phyloP scores from a whole-genome alignment of 2,113 vertebrate species.

The Megaleporinus macrocephalus region DNA sequence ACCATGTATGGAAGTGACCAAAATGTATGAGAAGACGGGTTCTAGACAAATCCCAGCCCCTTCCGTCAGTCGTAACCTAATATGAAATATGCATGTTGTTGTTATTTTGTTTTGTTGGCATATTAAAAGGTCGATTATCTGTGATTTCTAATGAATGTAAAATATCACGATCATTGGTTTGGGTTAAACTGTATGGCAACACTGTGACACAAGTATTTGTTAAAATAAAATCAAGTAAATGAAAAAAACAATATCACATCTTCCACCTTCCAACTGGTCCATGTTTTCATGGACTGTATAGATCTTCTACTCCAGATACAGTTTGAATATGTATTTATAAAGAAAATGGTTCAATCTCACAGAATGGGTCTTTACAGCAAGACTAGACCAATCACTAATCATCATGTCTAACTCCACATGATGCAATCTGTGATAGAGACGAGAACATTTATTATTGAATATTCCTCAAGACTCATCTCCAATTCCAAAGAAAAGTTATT shows the following conservation, averaged over 20 bases:
- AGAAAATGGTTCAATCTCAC: not conserved
- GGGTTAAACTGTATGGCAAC: not conserved
- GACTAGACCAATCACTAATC: not conserved
- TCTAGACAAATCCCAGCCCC: slow-evolving; percentile 54
- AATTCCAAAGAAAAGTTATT: not conserved
- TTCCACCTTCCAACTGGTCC: not conserved
- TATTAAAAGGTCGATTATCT: not conserved
- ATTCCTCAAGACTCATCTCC: not conserved
- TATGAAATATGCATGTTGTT: not conserved
- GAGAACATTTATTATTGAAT: not conserved
- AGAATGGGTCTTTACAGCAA: not conserved
- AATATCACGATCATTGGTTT: not conserved
- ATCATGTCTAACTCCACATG: not conserved
- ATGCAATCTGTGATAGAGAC: not conserved
- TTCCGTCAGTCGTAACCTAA: not conserved
- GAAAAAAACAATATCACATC: not conserved
- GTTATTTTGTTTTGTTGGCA: not conserved
- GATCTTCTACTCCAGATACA: not conserved
- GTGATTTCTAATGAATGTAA: not conserved
- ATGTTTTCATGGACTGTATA: not conserved
- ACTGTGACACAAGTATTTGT: not conserved
- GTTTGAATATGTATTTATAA: not conserved
- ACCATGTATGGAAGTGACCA: slow-evolving; percentile 73
- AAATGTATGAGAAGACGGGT: slow-evolving; percentile 65
- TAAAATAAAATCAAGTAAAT: not conserved